Base-by-base conservation (phyloP, 1,140 invertebrate species). In the Aphaenogaster rudis region DNA sequence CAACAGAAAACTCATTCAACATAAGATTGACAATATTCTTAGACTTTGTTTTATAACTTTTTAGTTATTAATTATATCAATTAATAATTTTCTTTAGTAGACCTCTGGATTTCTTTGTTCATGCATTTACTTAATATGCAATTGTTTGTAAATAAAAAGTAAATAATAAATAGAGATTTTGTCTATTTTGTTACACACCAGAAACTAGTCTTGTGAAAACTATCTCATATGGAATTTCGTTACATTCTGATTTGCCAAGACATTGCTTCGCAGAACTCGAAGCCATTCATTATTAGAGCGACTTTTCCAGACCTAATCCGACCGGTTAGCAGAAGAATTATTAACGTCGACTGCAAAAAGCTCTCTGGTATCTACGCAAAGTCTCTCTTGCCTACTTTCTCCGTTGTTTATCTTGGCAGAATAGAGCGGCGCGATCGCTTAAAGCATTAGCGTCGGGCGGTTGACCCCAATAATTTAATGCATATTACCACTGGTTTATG, bases 391-490 rank as follows among this genome's bases (percentile, higher is more conserved):
- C 54, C 61, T 84, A 84, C 67, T 87, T 81, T 64, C 59, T 57
- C 79, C 50, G 67, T 87, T 87, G 71, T 87, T 87, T 84, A 76
- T 81, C 54, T 50, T 61, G 28, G 15, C 21, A 64, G 67, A 71
- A 72, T 71, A 59, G 67, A 71, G 61, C 50, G 67, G 59, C 15
- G 28, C 28, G 79, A 11, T 69, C 33, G 36, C 45, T 61, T 87
- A 74, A 76, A 87, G 71, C 57, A 67, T 63, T 87, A 84, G 80
- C 52, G 45, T 72, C 59, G 28, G 69, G 15, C 50, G 50, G n/a
- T 36, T 81, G 86, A 84, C 86, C 86, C 28, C 78, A 84, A 87
- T 87, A 87, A 87, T 87, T 87, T 81, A 74, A 87, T 66, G 61
- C 86, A 84, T 54, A 67, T 66, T 84, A 84, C 67, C 3, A 9